Evolutionary conservation across 2,888 invertebrate species (phyloP), one percentile per base, ranked within the genome.

Genomic region (Argynnis bischoffii): DNA sequence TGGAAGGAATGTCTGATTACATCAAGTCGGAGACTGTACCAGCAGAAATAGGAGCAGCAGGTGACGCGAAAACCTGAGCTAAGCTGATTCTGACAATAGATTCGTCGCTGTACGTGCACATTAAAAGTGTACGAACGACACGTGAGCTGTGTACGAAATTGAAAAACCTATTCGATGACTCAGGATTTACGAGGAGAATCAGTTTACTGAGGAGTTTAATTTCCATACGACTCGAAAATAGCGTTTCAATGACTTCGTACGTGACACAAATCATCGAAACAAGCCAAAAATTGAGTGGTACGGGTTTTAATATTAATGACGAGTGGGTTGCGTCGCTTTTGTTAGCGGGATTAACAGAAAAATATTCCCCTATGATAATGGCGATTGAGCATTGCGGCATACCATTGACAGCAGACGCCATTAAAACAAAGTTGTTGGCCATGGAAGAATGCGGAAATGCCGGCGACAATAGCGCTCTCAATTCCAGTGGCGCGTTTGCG

Each of bases 351-450:
- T 68, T 64, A 55, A 50, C 64, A 51, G 51, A 68, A 55, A 64
- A 64, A 55, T 68, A 60, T 55, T 60, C 18, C 16, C 55, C 69
- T 26, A 69, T 69, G 69, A 69, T 69, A 64, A 68, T 63, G 63
- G 67, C 67, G 54, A 67, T 63, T 16, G 67, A 63, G 54, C 67
- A 63, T 67, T 31, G 31, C 16, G 63, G 63, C 53, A 67, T 67
- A 46, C 53, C 56, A 63, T 46, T 67, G 47, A 60, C 67, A 64
- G 75, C 75, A 35, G 74, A 76, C 53, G 73, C 73, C 35, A 61
- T 63, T 15, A 70, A 74, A 48, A 72, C 71, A 0, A 69, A 73
- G n/a, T 69, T 75, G 5, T 74, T 63, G 31, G 65, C 63, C 63
- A 74, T 66, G 50, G 73, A 56, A 63, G 54, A 55, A 75, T 63